Conservation (phyloP, 2,797 vertebrate species). For the Graptemys geographica region DNA sequence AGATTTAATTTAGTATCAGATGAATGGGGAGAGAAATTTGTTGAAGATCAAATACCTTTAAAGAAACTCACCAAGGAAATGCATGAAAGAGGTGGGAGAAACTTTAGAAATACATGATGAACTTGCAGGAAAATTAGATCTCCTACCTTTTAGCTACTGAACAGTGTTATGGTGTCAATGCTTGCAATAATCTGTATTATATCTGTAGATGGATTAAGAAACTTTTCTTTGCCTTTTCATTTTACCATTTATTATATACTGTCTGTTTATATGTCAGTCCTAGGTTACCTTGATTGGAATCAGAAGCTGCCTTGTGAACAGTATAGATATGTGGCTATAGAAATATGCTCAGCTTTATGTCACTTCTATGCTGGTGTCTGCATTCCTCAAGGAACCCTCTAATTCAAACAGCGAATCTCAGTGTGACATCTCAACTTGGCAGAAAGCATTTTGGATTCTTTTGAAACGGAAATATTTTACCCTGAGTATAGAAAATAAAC, state of each 20-base stretch:
- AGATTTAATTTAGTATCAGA: conserved; percentile 44
- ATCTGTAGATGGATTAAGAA: conserved; percentile 3
- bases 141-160: conserved; percentile 36
- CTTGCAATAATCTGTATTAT: conserved; percentile 17
- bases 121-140: conserved; percentile 37
- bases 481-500: conserved; percentile 37
- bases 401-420: conserved; percentile 57
- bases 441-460: conserved; percentile 32
- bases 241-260: conserved; percentile 42
- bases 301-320: conserved; percentile 51
- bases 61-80: neutral
- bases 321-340: neutral
- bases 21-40: conserved; percentile 29
- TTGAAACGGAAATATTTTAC: neutral
- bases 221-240: conserved; percentile 57
- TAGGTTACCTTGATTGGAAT: conserved; percentile 48
- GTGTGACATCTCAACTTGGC: conserved; percentile 28
- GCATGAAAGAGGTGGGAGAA: conserved; percentile 19
- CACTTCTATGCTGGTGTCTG: neutral
- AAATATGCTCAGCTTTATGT: conserved; percentile 39
- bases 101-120: neutral
- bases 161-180: conserved; percentile 43
- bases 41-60: conserved; percentile 29
- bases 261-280: conserved; percentile 21
- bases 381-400: conserved; percentile 44